Percentiles rank a stretch among this genome's conserved stretches.
Evolutionary conservation across 2,797 vertebrate genomes (phyloP).

Genomic region (Babyrousa celebensis): DNA sequence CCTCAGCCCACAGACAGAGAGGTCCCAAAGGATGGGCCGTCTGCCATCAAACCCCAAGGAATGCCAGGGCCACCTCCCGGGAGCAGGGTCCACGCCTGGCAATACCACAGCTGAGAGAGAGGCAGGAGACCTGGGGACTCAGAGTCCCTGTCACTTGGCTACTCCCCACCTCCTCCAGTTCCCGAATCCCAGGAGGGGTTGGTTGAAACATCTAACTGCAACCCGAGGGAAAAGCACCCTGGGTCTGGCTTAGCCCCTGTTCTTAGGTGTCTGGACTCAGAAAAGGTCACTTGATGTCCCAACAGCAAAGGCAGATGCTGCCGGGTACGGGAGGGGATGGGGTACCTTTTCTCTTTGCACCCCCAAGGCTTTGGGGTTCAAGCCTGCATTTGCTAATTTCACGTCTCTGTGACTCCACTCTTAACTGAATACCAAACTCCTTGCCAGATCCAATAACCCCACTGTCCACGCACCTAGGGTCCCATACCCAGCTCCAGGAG

Average conservation of each 20-base stretch:
- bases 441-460: background rate
- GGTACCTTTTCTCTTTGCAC: background rate
- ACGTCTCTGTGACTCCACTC: background rate
- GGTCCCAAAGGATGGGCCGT: background rate
- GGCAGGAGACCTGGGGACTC: background rate
- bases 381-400: background rate
- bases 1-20: background rate
- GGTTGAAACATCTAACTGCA: background rate
- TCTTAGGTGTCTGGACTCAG: background rate
- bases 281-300: background rate
- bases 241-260: background rate
- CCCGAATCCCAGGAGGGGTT: background rate
- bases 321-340: accelerated
- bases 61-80: background rate
- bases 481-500: background rate
- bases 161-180: background rate
- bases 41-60: background rate
- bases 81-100: background rate
- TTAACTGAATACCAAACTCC: background rate
- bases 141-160: background rate
- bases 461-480: accelerated
- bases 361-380: background rate
- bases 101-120: background rate
- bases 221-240: background rate
- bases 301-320: too few relatives aligned